Conservation (phyloP, 2,888 invertebrate species). For the Rhopalosiphum nymphaeae region DNA sequence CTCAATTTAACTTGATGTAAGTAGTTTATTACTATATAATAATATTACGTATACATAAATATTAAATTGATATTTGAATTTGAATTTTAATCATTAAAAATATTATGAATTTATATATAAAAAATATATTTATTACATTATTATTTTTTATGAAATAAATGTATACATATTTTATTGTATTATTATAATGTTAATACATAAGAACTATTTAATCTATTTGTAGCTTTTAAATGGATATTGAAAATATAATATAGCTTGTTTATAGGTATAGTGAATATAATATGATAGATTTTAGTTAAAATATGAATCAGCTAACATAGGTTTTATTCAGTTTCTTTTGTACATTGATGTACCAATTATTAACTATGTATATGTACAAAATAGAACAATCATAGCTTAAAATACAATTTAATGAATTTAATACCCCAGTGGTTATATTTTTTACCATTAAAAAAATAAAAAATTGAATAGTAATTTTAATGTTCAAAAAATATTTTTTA, state of each 20-base stretch:
- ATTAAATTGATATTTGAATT: background rate
- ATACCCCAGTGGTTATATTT: background rate
- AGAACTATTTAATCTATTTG: too few species aligned
- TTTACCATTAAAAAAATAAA: too few species aligned
- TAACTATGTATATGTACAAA: background rate
- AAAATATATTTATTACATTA: background rate
- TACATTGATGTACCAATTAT: background rate
- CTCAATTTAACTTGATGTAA: background rate
- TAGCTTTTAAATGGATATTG: too few species aligned
- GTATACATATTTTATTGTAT: too few species aligned
- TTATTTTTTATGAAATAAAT: too few species aligned
- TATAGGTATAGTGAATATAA: too few species aligned
- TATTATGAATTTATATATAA: background rate
- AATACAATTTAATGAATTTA: background rate
- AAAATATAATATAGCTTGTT: too few species aligned
- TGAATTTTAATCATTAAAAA: background rate
- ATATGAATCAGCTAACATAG: background rate
- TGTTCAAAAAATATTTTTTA: background rate
- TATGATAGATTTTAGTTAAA: background rate
- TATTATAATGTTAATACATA: too few species aligned
- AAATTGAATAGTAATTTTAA: too few species aligned
- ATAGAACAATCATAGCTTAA: background rate
- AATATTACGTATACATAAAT: background rate
- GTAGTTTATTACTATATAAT: background rate
- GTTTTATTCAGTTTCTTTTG: background rate